A percentile compares a stretch with the other conserved stretches of the same genome.
phyloP scores from a whole-genome alignment of 2,888 invertebrate species.

The Melolontha melolontha region DNA sequence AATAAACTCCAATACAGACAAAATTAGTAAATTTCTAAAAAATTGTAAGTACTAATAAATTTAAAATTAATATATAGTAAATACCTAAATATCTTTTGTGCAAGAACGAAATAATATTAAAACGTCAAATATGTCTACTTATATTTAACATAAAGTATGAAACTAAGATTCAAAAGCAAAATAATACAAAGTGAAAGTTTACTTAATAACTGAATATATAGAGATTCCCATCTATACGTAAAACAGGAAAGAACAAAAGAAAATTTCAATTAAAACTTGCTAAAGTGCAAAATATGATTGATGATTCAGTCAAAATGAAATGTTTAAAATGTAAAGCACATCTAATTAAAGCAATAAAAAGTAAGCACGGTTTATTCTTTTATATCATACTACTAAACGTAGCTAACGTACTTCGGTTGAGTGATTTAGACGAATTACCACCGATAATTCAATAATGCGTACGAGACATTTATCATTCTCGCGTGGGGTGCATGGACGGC shows the following conservation, averaged over 20 bases:
- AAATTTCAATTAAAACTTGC: constrained; percentile 2
- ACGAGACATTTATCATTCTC: constrained; percentile 37
- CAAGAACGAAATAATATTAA: no score
- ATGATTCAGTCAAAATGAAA: background rate
- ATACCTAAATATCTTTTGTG: no score
- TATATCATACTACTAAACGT: constrained; percentile 4
- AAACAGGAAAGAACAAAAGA: background rate
- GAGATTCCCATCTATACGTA: no score
- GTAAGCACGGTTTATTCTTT: constrained; percentile 17
- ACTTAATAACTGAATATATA: no score
- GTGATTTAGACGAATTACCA: constrained; percentile 37
- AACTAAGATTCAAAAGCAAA: no score
- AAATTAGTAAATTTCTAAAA: no score
- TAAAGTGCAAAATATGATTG: background rate
- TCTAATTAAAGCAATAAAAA: constrained; percentile 22
- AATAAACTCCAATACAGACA: no score
- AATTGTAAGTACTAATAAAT: no score
- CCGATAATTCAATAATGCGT: constrained; percentile 39
- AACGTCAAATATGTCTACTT: no score
- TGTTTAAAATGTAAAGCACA: background rate
- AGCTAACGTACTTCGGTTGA: constrained; percentile 21
- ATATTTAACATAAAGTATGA: no score
- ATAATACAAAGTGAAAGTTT: no score
- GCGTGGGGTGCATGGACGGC: constrained; percentile 27
- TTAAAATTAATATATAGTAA: no score